Conservation (phyloP, 2,888 invertebrate species). For the Eilema depressum region DNA sequence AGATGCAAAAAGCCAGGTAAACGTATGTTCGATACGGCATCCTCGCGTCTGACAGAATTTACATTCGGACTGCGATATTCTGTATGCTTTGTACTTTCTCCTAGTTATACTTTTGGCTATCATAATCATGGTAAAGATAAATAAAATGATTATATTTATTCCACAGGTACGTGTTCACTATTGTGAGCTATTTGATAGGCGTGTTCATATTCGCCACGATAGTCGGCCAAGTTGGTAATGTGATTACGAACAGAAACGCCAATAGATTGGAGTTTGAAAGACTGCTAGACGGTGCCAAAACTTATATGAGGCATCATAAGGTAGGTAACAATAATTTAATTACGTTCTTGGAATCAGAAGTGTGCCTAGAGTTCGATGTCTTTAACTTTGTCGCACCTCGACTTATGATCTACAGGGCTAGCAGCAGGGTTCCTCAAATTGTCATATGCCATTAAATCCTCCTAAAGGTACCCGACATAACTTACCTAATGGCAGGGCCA, state of each 20-base stretch:
- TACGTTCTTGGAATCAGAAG: not conserved
- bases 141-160: conserved; percentile 25
- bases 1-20: not conserved
- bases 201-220: conserved; percentile 99
- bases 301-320: conserved; percentile 99
- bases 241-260: conserved; percentile 98
- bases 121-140: conserved; percentile 20
- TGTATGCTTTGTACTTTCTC: not conserved
- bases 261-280: conserved; percentile 98
- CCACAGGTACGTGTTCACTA: conserved; percentile 97
- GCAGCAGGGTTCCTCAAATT: no score
- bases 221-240: conserved; percentile 99
- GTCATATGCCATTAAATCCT: not conserved
- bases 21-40: not conserved
- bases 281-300: conserved; percentile 97
- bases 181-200: conserved; percentile 98
- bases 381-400: not conserved
- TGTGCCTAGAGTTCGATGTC: not conserved
- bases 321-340: conserved; percentile 69
- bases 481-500: no score
- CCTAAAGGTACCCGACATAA: not conserved
- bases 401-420: no score
- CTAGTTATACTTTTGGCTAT: not conserved
- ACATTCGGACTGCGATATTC: not conserved
- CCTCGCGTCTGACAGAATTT: not conserved